Conservation (phyloP, 1,140 invertebrate species). For the Euwallacea fornicatus region DNA sequence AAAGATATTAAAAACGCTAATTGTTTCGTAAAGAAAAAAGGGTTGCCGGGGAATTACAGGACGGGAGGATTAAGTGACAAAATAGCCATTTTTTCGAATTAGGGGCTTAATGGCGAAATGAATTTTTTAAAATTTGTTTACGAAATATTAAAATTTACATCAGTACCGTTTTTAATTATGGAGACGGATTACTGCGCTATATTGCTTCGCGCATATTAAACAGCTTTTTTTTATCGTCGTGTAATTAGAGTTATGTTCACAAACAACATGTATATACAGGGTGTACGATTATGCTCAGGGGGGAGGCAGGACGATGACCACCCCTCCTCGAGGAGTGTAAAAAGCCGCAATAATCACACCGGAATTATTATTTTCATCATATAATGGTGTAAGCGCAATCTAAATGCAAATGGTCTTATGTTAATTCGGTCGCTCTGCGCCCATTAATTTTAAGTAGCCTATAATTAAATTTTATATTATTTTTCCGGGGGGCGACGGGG, state of each 20-base stretch:
- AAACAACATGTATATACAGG: too few relatives aligned
- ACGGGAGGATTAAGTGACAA: slow-evolving; percentile 11
- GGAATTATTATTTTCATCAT: too few relatives aligned
- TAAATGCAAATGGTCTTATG: slow-evolving; percentile 56
- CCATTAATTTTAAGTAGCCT: slow-evolving; percentile 55
- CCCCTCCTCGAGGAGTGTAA: too few relatives aligned
- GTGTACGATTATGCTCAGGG: too few relatives aligned
- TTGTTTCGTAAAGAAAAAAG: slow-evolving; percentile 19
- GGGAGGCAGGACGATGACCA: too few relatives aligned
- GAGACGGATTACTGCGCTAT: slow-evolving; percentile 21
- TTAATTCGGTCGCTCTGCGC: slow-evolving; percentile 52
- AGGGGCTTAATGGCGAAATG: slow-evolving; percentile 25
- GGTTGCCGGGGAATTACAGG: slow-evolving; percentile 8
- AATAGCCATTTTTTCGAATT: slow-evolving; percentile 29
- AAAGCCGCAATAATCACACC: too few relatives aligned
- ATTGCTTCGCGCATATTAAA: slow-evolving; percentile 23
- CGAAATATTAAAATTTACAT: slow-evolving; percentile 30
- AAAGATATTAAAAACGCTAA: slow-evolving; percentile 33
- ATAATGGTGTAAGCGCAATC: slow-evolving; percentile 52
- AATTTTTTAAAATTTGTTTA: slow-evolving; percentile 29
- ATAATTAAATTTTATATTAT: slow-evolving; percentile 55
- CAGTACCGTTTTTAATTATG: slow-evolving; percentile 21
- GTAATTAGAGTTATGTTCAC: slow-evolving; percentile 6
- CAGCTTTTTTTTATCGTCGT: slow-evolving; percentile 5
- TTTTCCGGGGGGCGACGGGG: slow-evolving; percentile 38